phyloP scores from a whole-genome alignment of 2,888 invertebrate genomes.

The Sthenelais limicola region DNA sequence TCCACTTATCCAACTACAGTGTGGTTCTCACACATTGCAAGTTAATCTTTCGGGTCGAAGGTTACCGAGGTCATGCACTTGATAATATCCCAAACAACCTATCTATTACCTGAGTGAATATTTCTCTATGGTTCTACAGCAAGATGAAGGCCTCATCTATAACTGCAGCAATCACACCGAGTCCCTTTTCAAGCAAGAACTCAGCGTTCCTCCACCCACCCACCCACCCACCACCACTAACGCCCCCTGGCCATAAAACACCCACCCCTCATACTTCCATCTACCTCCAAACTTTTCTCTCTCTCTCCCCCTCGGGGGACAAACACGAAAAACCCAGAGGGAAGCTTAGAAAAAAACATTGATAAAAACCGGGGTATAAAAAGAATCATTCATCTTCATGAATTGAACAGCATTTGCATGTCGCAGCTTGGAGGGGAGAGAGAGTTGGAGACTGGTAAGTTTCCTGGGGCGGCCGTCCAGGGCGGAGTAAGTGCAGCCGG shows the following conservation, averaged over 20 bases:
- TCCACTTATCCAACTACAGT: too few relatives aligned
- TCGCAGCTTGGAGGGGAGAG: conserved; percentile 5
- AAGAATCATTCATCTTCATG: conserved; percentile 35
- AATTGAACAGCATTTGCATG: conserved; percentile 35
- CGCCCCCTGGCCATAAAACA: background rate
- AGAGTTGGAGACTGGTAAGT: conserved; percentile 27
- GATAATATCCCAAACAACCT: too few relatives aligned
- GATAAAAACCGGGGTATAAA: conserved; percentile 27
- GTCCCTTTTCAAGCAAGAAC: too few relatives aligned
- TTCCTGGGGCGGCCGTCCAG: conserved; percentile 20
- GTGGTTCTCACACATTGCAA: too few relatives aligned
- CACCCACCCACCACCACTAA: background rate
- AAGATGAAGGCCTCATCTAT: too few relatives aligned
- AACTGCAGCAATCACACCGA: too few relatives aligned
- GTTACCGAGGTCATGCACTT: too few relatives aligned
- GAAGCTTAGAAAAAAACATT: conserved; percentile 24
- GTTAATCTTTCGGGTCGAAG: too few relatives aligned
- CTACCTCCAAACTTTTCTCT: background rate
- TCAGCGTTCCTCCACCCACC: background rate
- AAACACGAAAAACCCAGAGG: background rate
- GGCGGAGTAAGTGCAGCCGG: conserved; percentile 18
- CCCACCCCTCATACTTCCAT: background rate
- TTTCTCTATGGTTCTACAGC: too few relatives aligned
- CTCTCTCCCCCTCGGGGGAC: background rate
- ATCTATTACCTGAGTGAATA: too few relatives aligned